Evolutionary conservation across 2,888 invertebrate species (phyloP), one percentile per base, ranked within the genome.

Genomic region (Cerastis rubricosa): DNA sequence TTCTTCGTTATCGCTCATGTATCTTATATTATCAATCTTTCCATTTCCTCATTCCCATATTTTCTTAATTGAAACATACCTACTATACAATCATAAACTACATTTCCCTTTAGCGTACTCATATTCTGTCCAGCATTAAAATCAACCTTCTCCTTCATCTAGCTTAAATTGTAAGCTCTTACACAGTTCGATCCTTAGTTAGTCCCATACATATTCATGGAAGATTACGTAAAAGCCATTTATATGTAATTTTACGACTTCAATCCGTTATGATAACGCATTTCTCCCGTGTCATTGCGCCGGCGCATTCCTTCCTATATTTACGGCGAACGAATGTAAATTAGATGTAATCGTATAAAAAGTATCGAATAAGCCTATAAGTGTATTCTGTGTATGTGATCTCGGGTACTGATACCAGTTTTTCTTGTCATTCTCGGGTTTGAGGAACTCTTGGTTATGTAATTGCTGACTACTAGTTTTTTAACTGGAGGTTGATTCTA

Each of bases 241-340:
- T 80, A 77, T 80, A 76, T 80, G 59, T 78, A 71, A 76, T 78
- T 84, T 85, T 84, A 87, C 74, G 69, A 80, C 77, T 59, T n/a
- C 40, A 35, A 47, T 69, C 77, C 78, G 81, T 84, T 87, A 85
- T 78, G 54, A 83, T 81, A 74, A 85, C 80, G 80, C 86, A 83
- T 88, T 89, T 89, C 89, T 85, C 76, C 76, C 61, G 84, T 71
- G 71, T 84, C 81, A 71, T 78, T 78, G 85, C 69, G 74, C 66
- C 51, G 57, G 43, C 57, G 78, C 89, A 85, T 87, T 83, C 85
- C 84, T 84, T 83, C 72, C 71, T 71, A 80, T 77, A 83, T 85
- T 82, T 84, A 85, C 63, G 71, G 65, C 63, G 68, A 70, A 82
- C 70, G 67, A 74, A 83, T 89, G 84, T 89, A 84, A 89, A 88